Conservation (phyloP, 92 coral and sea anemone species). For the Parazoanthus swiftii region DNA sequence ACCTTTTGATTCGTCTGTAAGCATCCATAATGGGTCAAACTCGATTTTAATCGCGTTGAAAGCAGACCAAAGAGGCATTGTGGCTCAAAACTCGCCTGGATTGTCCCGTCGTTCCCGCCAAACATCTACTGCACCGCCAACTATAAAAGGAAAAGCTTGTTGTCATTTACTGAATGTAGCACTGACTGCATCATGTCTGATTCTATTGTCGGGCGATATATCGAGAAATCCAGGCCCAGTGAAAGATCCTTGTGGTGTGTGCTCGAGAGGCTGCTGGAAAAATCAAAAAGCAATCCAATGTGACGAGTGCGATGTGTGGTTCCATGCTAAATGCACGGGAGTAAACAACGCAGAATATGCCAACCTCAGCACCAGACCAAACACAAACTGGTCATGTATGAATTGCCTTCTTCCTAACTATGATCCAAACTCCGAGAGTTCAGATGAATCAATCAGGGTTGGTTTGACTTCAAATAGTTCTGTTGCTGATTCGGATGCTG, state of each 20-base stretch:
- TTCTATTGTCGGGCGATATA: slow-evolving; percentile 36
- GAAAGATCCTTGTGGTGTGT: no score
- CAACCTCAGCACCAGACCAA: no score
- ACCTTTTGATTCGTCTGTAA: background rate
- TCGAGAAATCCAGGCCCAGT: slow-evolving; percentile 12
- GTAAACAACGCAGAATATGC: slow-evolving; percentile 44
- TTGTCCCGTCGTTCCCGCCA: slow-evolving; percentile 37
- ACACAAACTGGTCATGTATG: no score
- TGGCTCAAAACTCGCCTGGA: slow-evolving; percentile 9
- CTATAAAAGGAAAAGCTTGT: no score
- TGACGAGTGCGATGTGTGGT: slow-evolving; percentile 58
- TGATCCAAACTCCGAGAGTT: no score
- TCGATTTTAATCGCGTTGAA: slow-evolving; percentile 24
- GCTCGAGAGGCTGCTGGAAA: no score
- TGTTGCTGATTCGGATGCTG: no score
- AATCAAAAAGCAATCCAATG: slow-evolving; percentile 41
- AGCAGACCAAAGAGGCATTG: slow-evolving; percentile 5
- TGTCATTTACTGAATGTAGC: background rate
- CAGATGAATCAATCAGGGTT: no score
- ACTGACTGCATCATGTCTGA: slow-evolving; percentile 36
- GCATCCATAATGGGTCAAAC: background rate
- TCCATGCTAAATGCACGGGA: slow-evolving; percentile 59
- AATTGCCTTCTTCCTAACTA: no score
- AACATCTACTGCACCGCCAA: slow-evolving; percentile 8
- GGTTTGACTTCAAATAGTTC: no score